Evolutionary conservation across 2,888 invertebrate species (phyloP), one percentile per base, ranked within the genome.

Genomic region (Aporophyla nigra): DNA sequence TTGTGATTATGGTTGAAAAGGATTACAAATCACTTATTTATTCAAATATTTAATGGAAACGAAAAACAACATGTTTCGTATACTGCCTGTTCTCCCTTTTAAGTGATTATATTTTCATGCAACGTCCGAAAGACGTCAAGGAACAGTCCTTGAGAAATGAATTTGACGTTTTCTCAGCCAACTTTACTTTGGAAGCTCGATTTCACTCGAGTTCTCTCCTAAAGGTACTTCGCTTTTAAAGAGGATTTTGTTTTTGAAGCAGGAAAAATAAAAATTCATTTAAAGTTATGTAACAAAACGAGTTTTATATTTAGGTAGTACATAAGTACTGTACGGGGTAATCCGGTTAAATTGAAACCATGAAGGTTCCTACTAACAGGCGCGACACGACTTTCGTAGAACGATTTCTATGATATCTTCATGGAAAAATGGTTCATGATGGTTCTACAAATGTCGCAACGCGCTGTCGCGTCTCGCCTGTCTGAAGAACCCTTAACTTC

Each of bases 141-240:
- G n/a, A 78, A 82, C 72, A 74, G 83, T 83, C 71, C 80, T 83
- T 75, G 63, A 83, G 62, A 68, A 82, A 71, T 59, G 51, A 71
- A 79, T 74, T 82, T 83, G 75, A 75, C 83, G 33, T 82, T 82
- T 82, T 71, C 74, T 58, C 63, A 51, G 80, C 71, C 67, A 83
- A 83, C 75, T 82, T 83, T 75, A 79, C 75, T 79, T 83, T 66
- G 21, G 75, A 69, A 79, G 82, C 71, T 79, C 71, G 65, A 83
- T 82, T 82, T 82, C 59, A 82, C 71, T 79, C 75, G 71, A 82
- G 80, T 75, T 79, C 71, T n/a, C 56, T 61, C 24, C 33, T 54
- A 43, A 74, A 78, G 54, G 66, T 66, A 75, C 79, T 82, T 79
- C 16, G 24, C 59, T 21, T 82, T 77, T 65, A 61, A 59, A 69